Evolutionary conservation across 2,797 vertebrate genomes (phyloP).

Genomic region (Esox lucius): DNA sequence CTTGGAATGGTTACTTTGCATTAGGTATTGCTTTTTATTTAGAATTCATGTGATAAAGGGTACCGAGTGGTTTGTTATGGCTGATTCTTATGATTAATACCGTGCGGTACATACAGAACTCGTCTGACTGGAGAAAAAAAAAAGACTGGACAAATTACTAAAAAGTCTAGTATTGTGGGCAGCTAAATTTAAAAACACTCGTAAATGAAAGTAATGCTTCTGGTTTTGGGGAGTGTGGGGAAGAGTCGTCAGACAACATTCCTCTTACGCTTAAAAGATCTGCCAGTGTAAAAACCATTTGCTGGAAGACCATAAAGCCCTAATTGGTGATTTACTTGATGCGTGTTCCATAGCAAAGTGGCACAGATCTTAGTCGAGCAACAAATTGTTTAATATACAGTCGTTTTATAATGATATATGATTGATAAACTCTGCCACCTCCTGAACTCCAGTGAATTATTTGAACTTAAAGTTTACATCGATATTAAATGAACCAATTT

Average conservation of each 20-base stretch:
- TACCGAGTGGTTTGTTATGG: constrained; percentile 26
- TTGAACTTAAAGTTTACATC: neutral
- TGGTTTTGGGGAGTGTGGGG: constrained; percentile 27
- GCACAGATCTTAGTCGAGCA: neutral
- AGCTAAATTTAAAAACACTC: constrained; percentile 28
- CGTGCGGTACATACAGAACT: constrained; percentile 18
- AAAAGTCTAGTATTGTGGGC: constrained; percentile 39
- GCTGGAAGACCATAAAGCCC: neutral
- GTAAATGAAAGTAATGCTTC: constrained; percentile 39
- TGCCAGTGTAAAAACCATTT: constrained; percentile 22
- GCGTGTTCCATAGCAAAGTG: neutral
- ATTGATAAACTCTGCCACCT: neutral
- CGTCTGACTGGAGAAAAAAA: constrained; percentile 50
- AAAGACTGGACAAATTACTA: constrained; percentile 57
- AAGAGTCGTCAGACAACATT: constrained; percentile 32
- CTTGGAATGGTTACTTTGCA: constrained; percentile 41
- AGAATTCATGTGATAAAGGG: constrained; percentile 19
- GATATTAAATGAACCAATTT: neutral
- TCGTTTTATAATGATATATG: too few species aligned
- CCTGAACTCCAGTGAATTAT: neutral
- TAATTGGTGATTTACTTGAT: constrained; percentile 7
- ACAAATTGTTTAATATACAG: neutral
- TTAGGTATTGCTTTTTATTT: constrained; percentile 34
- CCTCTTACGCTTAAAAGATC: constrained; percentile 24
- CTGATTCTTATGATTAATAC: constrained; percentile 9